Conservation (phyloP, 2,113 vertebrate genomes). For the Scomber scombrus region DNA sequence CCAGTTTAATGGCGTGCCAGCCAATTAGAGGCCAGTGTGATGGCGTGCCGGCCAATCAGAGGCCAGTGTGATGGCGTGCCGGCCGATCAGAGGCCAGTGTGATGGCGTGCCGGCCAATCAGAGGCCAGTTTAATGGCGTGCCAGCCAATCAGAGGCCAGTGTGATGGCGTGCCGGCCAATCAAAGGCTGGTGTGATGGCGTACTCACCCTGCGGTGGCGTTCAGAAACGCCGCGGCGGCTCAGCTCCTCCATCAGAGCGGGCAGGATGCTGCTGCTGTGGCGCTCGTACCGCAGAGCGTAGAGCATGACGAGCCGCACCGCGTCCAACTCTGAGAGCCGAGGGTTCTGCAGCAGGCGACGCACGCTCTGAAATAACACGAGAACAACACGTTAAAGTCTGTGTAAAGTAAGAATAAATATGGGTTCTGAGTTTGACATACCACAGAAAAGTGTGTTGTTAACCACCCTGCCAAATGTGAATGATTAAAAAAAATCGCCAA, state of each 20-base stretch:
- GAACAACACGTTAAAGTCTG: no score
- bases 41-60: no score
- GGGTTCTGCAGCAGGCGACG: constrained; percentile 92
- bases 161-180: no score
- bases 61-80: no score
- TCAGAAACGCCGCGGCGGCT: constrained; percentile 87
- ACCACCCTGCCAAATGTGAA: no score
- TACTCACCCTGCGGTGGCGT: constrained; percentile 88
- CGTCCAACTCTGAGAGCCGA: constrained; percentile 89
- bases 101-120: no score
- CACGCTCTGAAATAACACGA: constrained; percentile 84
- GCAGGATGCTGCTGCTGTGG: constrained; percentile 90
- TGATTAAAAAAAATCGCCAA: no score
- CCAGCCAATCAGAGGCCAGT: background rate
- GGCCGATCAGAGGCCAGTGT: background rate
- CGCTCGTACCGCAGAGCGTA: constrained; percentile 95
- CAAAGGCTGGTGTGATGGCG: background rate
- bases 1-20: no score
- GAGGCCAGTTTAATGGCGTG: no score
- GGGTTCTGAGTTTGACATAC: no score
- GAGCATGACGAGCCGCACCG: constrained; percentile 92
- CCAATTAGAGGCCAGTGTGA: background rate
- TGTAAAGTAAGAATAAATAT: no score
- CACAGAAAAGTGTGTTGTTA: no score
- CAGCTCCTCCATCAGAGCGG: constrained; percentile 89